Evolutionary conservation across 2,888 invertebrate genomes (phyloP).

Genomic region (Hypercompe scribonia): DNA sequence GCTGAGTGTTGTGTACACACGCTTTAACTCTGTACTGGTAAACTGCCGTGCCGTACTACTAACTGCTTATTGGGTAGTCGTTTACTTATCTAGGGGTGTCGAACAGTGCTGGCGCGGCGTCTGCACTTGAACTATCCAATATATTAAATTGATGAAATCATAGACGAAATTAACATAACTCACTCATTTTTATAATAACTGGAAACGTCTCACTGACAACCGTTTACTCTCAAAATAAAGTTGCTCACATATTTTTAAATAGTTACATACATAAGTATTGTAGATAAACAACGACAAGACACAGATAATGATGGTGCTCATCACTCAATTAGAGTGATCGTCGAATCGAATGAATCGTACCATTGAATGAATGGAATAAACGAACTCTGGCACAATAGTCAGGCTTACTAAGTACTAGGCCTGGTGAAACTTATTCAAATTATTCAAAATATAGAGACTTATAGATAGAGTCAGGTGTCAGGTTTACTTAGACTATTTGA

Average conservation of each 20-base stretch:
- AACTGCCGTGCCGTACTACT: background rate
- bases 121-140: background rate
- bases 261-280: too few species aligned
- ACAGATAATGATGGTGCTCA: too few species aligned
- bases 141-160: too few species aligned
- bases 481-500: background rate
- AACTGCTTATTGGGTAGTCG: background rate
- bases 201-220: too few species aligned
- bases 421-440: background rate
- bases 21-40: background rate
- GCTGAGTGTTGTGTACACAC: slow-evolving; percentile 1
- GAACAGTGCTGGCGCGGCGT: background rate
- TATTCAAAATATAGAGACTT: background rate
- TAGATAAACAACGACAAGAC: too few species aligned
- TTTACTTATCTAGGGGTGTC: background rate
- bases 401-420: background rate
- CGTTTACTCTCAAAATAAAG: too few species aligned
- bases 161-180: background rate
- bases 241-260: too few species aligned
- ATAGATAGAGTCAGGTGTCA: background rate
- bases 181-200: background rate
- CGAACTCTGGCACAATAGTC: background rate
- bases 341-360: too few species aligned
- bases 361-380: background rate
- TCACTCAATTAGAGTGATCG: too few species aligned